Conservation (phyloP, 2,113 vertebrate species). For the Hyaena hyaena region DNA sequence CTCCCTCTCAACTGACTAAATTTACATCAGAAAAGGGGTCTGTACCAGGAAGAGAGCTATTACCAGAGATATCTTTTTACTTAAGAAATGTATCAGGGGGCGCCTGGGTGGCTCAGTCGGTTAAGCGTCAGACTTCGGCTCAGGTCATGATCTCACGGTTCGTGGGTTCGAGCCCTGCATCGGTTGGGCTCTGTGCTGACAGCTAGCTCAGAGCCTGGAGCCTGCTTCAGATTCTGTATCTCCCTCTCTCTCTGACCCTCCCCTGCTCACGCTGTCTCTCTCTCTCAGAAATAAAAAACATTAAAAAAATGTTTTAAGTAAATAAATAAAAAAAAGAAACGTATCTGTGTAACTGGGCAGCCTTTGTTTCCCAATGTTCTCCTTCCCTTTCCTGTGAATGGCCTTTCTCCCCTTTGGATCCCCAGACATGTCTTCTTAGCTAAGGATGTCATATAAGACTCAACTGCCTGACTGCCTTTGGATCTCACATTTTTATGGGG, state of each 20-base stretch:
- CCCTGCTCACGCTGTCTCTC: no score
- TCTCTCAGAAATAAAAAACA: no score
- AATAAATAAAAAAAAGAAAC: no score
- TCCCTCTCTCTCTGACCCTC: no score
- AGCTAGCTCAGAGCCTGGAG: no score
- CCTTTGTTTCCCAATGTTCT: not conserved
- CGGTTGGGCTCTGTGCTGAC: no score
- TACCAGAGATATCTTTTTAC: not conserved
- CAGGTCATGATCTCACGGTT: no score
- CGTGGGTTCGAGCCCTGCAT: no score
- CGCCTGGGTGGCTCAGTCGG: no score
- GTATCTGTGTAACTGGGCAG: not conserved
- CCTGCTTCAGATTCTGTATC: no score
- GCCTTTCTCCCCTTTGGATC: not conserved
- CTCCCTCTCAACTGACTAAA: not conserved
- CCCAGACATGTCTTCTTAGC: not conserved
- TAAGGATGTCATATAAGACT: not conserved
- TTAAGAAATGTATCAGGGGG: not conserved
- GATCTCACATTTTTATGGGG: not conserved
- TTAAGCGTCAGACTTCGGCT: no score
- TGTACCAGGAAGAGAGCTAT: not conserved
- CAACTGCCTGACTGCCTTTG: not conserved
- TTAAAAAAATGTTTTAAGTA: no score
- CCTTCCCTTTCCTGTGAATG: not conserved
- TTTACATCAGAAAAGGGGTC: not conserved